phyloP scores from a whole-genome alignment of 2,888 invertebrate species.

The Chymomyza fuscimana region DNA sequence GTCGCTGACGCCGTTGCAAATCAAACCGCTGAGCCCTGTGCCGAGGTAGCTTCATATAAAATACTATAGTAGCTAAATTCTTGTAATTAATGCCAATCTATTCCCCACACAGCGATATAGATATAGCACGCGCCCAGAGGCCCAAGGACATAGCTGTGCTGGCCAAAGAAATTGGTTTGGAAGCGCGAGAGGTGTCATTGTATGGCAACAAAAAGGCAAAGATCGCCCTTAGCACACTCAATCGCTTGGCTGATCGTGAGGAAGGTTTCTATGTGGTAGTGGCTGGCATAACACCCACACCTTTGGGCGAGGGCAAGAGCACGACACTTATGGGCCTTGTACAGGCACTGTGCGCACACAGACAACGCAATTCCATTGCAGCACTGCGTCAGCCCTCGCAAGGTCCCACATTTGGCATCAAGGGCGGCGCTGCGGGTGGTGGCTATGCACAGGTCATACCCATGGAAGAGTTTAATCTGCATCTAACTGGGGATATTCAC shows the following conservation, averaged over 20 bases:
- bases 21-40: conserved; percentile 86
- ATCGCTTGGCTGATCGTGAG: conserved; percentile 83
- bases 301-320: conserved; percentile 99
- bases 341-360: conserved; percentile 94
- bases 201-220: conserved; percentile 98
- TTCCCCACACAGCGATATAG: conserved; percentile 87
- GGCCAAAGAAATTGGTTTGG: conserved; percentile 91
- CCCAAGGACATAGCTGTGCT: conserved; percentile 90
- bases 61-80: background rate
- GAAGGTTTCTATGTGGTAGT: conserved; percentile 97
- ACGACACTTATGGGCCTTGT: conserved; percentile 95
- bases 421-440: conserved; percentile 98
- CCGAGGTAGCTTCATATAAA: conserved; percentile 84
- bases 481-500: conserved; percentile 98
- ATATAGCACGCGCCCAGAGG: conserved; percentile 91
- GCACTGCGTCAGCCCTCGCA: conserved; percentile 98
- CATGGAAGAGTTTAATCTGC: conserved; percentile 99
- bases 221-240: conserved; percentile 88
- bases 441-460: conserved; percentile 98
- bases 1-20: conserved; percentile 85
- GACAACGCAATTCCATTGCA: conserved; percentile 92
- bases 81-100: no score
- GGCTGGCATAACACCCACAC: conserved; percentile 98
- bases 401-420: conserved; percentile 98
- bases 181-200: conserved; percentile 89